Evolutionary conservation across 1,140 invertebrate genomes (phyloP).

Genomic region (Megalopta genalis): DNA sequence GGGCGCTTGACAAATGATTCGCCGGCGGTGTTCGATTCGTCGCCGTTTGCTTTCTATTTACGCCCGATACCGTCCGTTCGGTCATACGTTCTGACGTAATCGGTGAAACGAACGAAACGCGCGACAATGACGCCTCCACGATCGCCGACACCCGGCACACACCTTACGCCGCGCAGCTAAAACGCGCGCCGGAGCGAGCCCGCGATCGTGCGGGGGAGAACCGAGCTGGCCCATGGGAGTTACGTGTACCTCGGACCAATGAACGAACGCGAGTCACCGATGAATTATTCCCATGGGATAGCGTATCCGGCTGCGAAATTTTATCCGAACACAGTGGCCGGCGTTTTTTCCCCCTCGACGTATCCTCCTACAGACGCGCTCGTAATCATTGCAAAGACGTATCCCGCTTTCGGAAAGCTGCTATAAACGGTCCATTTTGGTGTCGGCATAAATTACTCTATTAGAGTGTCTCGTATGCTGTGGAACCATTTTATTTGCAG

Average conservation of each 20-base stretch:
- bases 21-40: constrained; percentile 59
- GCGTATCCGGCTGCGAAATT: constrained; percentile 13
- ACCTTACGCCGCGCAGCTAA: constrained; percentile 20
- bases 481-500: too few species aligned
- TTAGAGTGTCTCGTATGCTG: too few species aligned
- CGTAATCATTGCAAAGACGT: background rate
- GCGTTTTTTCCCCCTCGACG: background rate
- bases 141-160: constrained; percentile 47
- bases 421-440: too few species aligned
- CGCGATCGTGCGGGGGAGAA: constrained; percentile 4
- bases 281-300: constrained; percentile 9
- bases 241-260: background rate
- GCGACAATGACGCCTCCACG: constrained; percentile 64
- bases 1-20: constrained; percentile 68
- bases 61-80: constrained; percentile 9
- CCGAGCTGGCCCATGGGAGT: background rate
- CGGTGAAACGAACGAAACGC: constrained; percentile 55
- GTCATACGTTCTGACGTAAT: constrained; percentile 54
- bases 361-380: too few species aligned
- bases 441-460: too few species aligned
- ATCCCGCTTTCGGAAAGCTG: too few species aligned
- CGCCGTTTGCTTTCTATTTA: constrained; percentile 56
- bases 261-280: background rate
- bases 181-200: constrained; percentile 3
- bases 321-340: background rate